Evolutionary conservation across 1,140 invertebrate genomes (phyloP).

Genomic region (Eriocheir sinensis): DNA sequence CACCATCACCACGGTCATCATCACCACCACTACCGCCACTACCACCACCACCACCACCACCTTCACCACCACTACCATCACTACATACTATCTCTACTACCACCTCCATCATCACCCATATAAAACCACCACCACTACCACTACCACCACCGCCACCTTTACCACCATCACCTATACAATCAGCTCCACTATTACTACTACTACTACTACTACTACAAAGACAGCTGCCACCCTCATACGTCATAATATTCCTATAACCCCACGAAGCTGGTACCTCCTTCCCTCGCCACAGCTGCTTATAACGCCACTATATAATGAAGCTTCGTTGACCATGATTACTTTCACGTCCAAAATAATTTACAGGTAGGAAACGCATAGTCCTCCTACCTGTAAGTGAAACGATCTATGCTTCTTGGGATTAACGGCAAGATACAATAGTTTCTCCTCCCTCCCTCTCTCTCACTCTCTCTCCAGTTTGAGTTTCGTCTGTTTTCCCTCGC

Average conservation of each 20-base stretch:
- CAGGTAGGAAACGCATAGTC: not conserved
- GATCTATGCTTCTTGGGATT: not conserved
- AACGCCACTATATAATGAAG: no score
- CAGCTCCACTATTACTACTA: no score
- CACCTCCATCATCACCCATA: not conserved
- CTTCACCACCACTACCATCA: no score
- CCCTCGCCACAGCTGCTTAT: no score
- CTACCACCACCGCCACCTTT: not conserved
- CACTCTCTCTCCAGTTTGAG: not conserved
- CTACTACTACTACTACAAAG: no score
- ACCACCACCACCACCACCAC: not conserved
- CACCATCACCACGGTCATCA: not conserved
- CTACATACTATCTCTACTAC: no score
- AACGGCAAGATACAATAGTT: constrained; percentile 10
- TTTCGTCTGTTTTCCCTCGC: not conserved
- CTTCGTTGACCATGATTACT: no score
- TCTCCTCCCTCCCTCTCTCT: not conserved
- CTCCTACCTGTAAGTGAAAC: not conserved
- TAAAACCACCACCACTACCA: not conserved
- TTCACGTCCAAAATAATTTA: not conserved
- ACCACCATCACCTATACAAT: not conserved
- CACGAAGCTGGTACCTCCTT: no score
- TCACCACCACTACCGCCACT: not conserved
- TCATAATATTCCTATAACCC: no score
- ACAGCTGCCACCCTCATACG: no score